Base-by-base conservation (phyloP, 2,797 vertebrate genomes). In the Phoxinus dragarum region DNA sequence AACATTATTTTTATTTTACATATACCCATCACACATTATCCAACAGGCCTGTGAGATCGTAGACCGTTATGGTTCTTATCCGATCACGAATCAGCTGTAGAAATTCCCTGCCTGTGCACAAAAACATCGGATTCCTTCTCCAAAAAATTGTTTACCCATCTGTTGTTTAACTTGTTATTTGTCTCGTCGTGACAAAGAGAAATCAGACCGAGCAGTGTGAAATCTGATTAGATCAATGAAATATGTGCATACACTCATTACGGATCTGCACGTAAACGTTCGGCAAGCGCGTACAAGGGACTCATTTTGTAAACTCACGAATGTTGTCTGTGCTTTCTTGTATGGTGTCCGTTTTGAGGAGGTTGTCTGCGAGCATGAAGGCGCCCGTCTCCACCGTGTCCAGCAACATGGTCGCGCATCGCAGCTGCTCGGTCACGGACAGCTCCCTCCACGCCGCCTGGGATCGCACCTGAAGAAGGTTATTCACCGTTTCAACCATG, bases 401-500 rank as follows among this genome's bases (percentile, higher is more conserved):
- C 0, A 99, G 96, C 81, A 99, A 90, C 95, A 98, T 96, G 87
- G 98, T 99, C 88, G 98, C 98, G 3, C 97, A 97, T 0, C 97
- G 97, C 42, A 98, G 95, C 90, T 99, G 98, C 89, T 98, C 98
- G 0, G 94, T 96, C 4, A 96, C 96, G 3, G 97, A 94, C 91
- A 99, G 94, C 92, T 98, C 98, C 90, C 94, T 95, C 98, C 98
- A 99, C 0, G 98, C 98, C 0, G 95, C 91, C 92, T 97, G 94
- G 88, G 98, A 97, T 90, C 97, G 96, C 0, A 96, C 96, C 92
- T 98, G 97, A 83, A 99, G 96, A 83, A 99, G 95, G 94, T 99
- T 99, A 94, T 99, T 99, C 91, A 99, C 98, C 0, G 97, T 99
- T 93, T 98, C 97, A 84, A 99, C 98, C 98, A 99, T 99, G 6